Base-by-base conservation (phyloP, 2,113 vertebrate species). In the Oncorhynchus keta region DNA sequence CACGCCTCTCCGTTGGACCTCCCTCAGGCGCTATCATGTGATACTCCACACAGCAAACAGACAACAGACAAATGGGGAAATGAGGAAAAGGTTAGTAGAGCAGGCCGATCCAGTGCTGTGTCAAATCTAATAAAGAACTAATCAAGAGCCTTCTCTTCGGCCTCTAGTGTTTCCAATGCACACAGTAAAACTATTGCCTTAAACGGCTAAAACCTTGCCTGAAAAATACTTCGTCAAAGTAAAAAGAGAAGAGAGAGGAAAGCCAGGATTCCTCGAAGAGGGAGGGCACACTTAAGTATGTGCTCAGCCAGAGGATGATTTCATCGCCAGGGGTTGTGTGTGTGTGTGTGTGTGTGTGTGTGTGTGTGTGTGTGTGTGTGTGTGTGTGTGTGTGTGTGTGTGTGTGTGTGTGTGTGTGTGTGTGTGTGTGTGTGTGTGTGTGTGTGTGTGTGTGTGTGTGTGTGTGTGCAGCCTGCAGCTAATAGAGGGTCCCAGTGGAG, bases 401-500 rank as follows among this genome's bases (percentile, higher is more conserved):
- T 32, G 28, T 67, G 65, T 32, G 65, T 67, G 64, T 14, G 13
- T 13, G 26, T 28, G 65, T 32, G 28, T 67, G 65, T 72, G 12
- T 28, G 24, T 67, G 66, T 32, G 28, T 72, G 12, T 28, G 24
- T 67, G 66, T 32, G 28, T 72, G 12, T 28, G 24, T 67, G 66
- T 32, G 28, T 72, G 12, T 28, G 24, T 67, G 66, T 32, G 28
- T 32, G 28, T 67, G 65, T 72, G 12, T 28, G 24, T 67, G 66
- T 32, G 28, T 67, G 28, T 32, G 65, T 67, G 67, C 57, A 57
- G 72, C 72, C 67, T 11, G 67, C 67, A 20, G 70, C 35, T 66
- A 72, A 74, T 77, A 76, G 9, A 77, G 12, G 75, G 70, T 72
- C 79, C 67, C 74, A 66, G 48, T 8, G 72, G 73, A 74, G 18